A percentile compares a stretch with the other conserved stretches of the same genome.
Evolutionary conservation across 2,888 invertebrate genomes (phyloP).

Genomic region (Crioceris asparagi): DNA sequence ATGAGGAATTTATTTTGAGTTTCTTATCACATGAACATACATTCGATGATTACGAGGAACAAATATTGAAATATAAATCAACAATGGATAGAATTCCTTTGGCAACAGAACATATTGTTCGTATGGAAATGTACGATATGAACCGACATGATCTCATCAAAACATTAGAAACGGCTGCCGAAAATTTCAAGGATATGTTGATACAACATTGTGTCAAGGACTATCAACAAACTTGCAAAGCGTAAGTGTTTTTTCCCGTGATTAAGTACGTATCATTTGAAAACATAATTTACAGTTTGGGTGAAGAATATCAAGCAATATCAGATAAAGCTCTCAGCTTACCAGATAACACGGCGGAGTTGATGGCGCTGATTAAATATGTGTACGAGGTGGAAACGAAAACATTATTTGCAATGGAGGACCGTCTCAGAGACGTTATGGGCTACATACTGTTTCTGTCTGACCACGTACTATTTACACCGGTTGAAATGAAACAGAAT

Average conservation of each 20-base stretch:
- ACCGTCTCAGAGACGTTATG: slow-evolving; percentile 55
- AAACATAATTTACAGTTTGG: slow-evolving; percentile 47
- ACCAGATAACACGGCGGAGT: slow-evolving; percentile 73
- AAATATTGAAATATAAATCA: slow-evolving; percentile 45
- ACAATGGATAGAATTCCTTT: slow-evolving; percentile 50
- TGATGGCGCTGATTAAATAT: slow-evolving; percentile 74
- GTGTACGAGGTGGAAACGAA: slow-evolving; percentile 63
- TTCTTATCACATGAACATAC: slow-evolving; percentile 57
- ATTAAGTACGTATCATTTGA: neutral
- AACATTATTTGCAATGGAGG: slow-evolving; percentile 62
- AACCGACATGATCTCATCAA: slow-evolving; percentile 69
- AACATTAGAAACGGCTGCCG: slow-evolving; percentile 57
- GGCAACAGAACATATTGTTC: slow-evolving; percentile 52
- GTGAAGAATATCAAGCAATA: slow-evolving; percentile 73
- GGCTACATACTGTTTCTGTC: slow-evolving; percentile 72
- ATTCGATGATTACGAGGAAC: slow-evolving; percentile 53
- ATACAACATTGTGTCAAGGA: slow-evolving; percentile 65
- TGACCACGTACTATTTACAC: slow-evolving; percentile 69
- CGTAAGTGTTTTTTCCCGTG: slow-evolving; percentile 41
- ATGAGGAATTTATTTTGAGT: slow-evolving; percentile 48
- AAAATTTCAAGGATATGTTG: slow-evolving; percentile 56
- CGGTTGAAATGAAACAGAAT: slow-evolving; percentile 80
- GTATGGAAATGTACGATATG: slow-evolving; percentile 77
- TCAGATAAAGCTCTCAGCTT: slow-evolving; percentile 66
- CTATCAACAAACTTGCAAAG: slow-evolving; percentile 67